Conservation (phyloP, 2,888 invertebrate genomes). For the Macropis europaea region DNA sequence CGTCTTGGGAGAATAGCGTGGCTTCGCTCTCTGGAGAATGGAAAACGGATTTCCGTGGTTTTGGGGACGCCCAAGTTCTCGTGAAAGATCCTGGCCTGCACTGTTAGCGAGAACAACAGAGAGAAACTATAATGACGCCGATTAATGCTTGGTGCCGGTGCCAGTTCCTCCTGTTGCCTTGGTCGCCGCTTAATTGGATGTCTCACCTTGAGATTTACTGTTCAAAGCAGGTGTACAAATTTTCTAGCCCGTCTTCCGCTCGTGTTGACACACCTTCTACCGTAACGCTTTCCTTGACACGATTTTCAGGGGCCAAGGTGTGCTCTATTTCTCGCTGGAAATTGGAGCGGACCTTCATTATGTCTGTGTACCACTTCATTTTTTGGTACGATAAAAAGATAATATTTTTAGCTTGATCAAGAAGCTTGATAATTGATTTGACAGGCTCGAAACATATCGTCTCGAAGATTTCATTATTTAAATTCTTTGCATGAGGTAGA, state of each 20-base stretch:
- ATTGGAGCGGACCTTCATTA: background rate
- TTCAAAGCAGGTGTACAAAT: background rate
- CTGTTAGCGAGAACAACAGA: conserved; percentile 32
- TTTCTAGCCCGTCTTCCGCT: background rate
- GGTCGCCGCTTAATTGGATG: conserved; percentile 37
- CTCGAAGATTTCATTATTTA: too few species aligned
- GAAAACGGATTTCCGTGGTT: conserved; percentile 65
- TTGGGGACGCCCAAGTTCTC: conserved; percentile 45
- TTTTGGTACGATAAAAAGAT: too few species aligned
- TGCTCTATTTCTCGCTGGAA: too few species aligned
- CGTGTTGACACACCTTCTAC: too few species aligned
- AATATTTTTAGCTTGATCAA: too few species aligned
- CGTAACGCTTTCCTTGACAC: too few species aligned
- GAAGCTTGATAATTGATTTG: too few species aligned
- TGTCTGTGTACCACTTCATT: too few species aligned
- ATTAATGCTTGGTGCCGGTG: conserved; percentile 49
- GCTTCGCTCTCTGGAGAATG: conserved; percentile 52
- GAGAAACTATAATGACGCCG: conserved; percentile 39
- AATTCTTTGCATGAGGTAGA: background rate
- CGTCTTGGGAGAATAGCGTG: conserved; percentile 48
- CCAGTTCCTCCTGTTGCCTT: background rate
- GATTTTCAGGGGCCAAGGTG: too few species aligned
- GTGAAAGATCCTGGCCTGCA: conserved; percentile 40
- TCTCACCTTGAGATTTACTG: conserved; percentile 11
- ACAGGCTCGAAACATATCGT: too few species aligned